A percentile compares a stretch with the other conserved stretches of the same genome.
Conservation (phyloP, 2,888 invertebrate genomes). For the Lypha dubia region DNA sequence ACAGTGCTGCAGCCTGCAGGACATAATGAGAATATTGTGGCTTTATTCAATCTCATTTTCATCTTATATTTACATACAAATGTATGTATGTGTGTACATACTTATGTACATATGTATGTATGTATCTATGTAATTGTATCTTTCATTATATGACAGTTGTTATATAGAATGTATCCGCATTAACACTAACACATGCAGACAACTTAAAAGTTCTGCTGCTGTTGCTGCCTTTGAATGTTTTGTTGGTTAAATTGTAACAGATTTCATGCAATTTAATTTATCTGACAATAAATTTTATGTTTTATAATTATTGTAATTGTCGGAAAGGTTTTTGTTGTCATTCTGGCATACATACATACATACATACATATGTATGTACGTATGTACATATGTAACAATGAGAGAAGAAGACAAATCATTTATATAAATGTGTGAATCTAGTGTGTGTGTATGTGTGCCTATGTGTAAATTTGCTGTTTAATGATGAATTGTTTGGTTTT, state of each 20-base stretch:
- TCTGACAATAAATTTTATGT: slow-evolving; percentile 61
- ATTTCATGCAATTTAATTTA: slow-evolving; percentile 63
- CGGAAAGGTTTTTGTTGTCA: slow-evolving; percentile 26
- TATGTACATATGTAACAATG: slow-evolving; percentile 21
- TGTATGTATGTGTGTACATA: too few species aligned
- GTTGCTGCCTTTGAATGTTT: slow-evolving; percentile 22
- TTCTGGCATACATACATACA: too few species aligned
- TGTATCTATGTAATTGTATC: too few species aligned
- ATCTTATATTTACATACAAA: too few species aligned
- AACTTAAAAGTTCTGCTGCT: neutral
- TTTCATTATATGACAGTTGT: slow-evolving; percentile 35
- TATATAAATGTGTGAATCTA: neutral
- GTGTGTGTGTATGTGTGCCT: too few species aligned
- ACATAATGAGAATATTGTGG: slow-evolving; percentile 53
- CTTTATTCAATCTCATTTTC: slow-evolving; percentile 27
- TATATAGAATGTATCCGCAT: neutral
- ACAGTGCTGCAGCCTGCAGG: slow-evolving; percentile 24
- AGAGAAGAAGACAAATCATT: slow-evolving; percentile 4
- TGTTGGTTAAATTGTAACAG: slow-evolving; percentile 39
- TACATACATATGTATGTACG: too few species aligned
- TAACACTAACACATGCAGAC: neutral
- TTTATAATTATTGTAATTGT: slow-evolving; percentile 62
- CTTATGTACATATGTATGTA: too few species aligned
- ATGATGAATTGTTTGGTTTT: neutral
- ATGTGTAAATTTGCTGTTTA: neutral